Evolutionary conservation across 2,113 vertebrate genomes (phyloP).

Genomic region (Peromyscus maniculatus): DNA sequence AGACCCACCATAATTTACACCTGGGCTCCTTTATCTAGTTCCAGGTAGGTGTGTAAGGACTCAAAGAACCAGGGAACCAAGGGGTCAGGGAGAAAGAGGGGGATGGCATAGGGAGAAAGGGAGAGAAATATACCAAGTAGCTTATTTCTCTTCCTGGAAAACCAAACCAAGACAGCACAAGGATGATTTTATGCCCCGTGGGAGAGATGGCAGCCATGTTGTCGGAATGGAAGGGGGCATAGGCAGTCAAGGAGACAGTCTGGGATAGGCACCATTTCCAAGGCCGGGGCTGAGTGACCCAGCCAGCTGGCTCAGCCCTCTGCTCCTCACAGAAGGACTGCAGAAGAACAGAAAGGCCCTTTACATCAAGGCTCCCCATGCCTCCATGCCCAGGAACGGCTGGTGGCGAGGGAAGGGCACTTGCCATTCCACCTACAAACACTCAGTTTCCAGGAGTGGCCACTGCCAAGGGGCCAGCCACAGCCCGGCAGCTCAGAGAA

Average conservation of each 20-base stretch:
- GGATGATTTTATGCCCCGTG: not conserved
- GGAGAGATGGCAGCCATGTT: fast-evolving
- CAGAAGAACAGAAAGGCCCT: not conserved
- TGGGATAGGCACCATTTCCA: not conserved
- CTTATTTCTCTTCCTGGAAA: not conserved
- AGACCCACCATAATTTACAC: too few species aligned
- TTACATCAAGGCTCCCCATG: not conserved
- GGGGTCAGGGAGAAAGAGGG: not conserved
- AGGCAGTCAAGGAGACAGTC: not conserved
- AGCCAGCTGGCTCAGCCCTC: not conserved
- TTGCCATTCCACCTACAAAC: not conserved
- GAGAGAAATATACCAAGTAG: not conserved
- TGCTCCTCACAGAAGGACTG: too few species aligned
- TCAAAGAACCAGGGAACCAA: not conserved
- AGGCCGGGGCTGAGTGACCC: too few species aligned
- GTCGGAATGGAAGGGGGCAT: fast-evolving
- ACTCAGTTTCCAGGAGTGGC: not conserved
- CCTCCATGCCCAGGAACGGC: not conserved
- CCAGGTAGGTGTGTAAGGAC: fast-evolving
- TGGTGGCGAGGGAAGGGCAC: not conserved
- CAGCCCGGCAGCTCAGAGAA: constrained; percentile 69
- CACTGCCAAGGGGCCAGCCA: constrained; percentile 26
- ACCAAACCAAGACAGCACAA: not conserved
- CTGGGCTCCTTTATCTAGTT: not conserved
- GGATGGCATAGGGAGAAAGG: not conserved